phyloP scores from a whole-genome alignment of 1,140 invertebrate genomes.

The Cotesia typhae region DNA sequence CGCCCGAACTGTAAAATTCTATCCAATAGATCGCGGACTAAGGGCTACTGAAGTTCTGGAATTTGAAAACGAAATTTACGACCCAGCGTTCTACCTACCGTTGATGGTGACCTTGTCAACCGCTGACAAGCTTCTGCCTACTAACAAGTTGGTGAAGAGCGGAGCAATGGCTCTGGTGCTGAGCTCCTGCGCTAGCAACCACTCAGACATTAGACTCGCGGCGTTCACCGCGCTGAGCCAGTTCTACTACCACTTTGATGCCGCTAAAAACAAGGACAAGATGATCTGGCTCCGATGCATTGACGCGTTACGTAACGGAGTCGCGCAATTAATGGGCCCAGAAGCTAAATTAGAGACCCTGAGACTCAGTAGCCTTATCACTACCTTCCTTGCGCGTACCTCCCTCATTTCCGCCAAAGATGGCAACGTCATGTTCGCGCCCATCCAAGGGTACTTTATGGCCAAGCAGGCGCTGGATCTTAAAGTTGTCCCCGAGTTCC shows the following conservation, averaged over 20 bases:
- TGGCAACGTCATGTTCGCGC: conserved; percentile 73
- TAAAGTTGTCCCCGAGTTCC: conserved; percentile 79
- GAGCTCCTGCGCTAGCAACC: conserved; percentile 70
- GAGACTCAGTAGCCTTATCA: conserved; percentile 72
- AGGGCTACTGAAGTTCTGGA: conserved; percentile 22
- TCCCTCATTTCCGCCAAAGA: conserved; percentile 73
- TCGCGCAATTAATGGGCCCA: conserved; percentile 39
- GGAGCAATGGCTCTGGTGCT: conserved; percentile 74
- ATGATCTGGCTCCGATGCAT: conserved; percentile 64
- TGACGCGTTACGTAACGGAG: conserved; percentile 66
- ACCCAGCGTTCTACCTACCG: conserved; percentile 78
- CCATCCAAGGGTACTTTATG: conserved; percentile 75
- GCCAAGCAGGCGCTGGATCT: conserved; percentile 75
- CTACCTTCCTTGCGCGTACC: conserved; percentile 75
- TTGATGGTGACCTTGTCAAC: conserved; percentile 72
- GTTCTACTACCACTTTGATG: conserved; percentile 75
- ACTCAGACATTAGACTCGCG: conserved; percentile 69
- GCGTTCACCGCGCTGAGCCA: conserved; percentile 74
- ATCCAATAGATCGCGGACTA: conserved; percentile 65
- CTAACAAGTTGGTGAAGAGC: conserved; percentile 71
- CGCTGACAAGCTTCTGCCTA: conserved; percentile 72
- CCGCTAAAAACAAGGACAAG: conserved; percentile 69
- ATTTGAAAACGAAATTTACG: conserved; percentile 66
- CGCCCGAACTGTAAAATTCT: conserved; percentile 74
- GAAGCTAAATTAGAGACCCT: conserved; percentile 59